Evolutionary conservation across 2,797 vertebrate species (phyloP), one percentile per base, ranked within the genome.

Genomic region (Diglossa cyanea): DNA sequence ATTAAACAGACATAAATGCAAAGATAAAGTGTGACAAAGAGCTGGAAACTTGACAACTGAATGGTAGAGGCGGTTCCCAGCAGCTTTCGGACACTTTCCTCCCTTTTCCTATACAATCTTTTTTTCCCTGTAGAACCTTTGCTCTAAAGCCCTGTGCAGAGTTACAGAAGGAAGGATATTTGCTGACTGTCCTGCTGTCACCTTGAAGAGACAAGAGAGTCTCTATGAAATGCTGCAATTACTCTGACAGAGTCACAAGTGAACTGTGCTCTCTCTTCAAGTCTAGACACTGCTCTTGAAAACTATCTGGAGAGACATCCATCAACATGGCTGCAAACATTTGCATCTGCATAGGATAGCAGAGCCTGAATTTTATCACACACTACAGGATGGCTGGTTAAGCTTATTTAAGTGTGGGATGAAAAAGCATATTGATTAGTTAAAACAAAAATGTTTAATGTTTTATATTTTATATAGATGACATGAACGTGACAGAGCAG

Each of bases 301-400:
- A 71, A 53, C 66, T 86, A 90, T 84, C 88, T 93, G 68, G 65
- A 94, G 67, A 86, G 42, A 63, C 85, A 94, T 94, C 80, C 60
- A 53, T 96, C 88, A 94, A 37, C 67, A 44, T 33, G 33, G 58
- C 60, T 90, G 62, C 86, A 88, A 88, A 90, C 33, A 37, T 51
- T 66, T 77, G n/a, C 39, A 70, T 82, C 77, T 91, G 71, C 73
- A 62, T 24, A 73, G 63, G 30, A 57, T 13, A 66, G 66, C 28
- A 76, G 53, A 66, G 57, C 57, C 72, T 88, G 65, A 94, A 61
- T 83, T 76, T 86, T 88, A 81, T 62, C 74, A 67, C 33, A 61
- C 12, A 25, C 31, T 74, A 57, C n/a, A 31, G 53, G 42, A 67
- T 11, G 31, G 35, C 28, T 80, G 37, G 21, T 57, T 76, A 83